A percentile compares a stretch with the other conserved stretches of the same genome.
phyloP scores from a whole-genome alignment of 2,888 invertebrate species.

The Anaspis maculata region DNA sequence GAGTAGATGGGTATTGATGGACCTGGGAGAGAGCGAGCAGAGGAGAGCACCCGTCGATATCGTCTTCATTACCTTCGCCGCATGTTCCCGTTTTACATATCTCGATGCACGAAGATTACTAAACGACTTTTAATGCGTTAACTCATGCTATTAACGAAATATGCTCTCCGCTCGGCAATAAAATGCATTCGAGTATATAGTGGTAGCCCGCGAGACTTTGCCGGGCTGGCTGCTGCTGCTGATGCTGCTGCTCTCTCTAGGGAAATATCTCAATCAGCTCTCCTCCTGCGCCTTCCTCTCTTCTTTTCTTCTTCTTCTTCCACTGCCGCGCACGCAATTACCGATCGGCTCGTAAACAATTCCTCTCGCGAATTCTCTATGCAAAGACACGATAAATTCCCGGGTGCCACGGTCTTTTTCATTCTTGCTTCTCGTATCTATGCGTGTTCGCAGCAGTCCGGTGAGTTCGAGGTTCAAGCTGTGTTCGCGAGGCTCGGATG shows the following conservation, averaged over 20 bases:
- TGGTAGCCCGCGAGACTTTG: too few relatives aligned
- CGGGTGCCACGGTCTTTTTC: too few relatives aligned
- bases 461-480: too few relatives aligned
- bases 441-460: too few relatives aligned
- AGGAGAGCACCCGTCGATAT: conserved; percentile 28
- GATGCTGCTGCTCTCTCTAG: conserved; percentile 17
- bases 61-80: conserved; percentile 37
- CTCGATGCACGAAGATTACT: conserved; percentile 42
- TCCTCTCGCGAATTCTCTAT: too few relatives aligned
- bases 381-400: too few relatives aligned
- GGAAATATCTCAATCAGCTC: conserved; percentile 40
- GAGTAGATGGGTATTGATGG: conserved; percentile 27
- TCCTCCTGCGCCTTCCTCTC: too few relatives aligned
- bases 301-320: too few relatives aligned
- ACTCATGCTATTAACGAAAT: conserved; percentile 41
- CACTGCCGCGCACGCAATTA: conserved; percentile 39
- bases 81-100: conserved; percentile 43
- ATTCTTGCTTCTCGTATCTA: too few relatives aligned
- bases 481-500: too few relatives aligned
- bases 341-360: conserved; percentile 34
- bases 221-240: too few relatives aligned
- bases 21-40: too few relatives aligned
- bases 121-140: conserved; percentile 40
- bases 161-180: conserved; percentile 25
- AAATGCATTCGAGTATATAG: conserved; percentile 26